Evolutionary conservation across 2,113 vertebrate genomes (phyloP), one percentile per base, ranked within the genome.

Genomic region (Brachypodius melanocephalos): DNA sequence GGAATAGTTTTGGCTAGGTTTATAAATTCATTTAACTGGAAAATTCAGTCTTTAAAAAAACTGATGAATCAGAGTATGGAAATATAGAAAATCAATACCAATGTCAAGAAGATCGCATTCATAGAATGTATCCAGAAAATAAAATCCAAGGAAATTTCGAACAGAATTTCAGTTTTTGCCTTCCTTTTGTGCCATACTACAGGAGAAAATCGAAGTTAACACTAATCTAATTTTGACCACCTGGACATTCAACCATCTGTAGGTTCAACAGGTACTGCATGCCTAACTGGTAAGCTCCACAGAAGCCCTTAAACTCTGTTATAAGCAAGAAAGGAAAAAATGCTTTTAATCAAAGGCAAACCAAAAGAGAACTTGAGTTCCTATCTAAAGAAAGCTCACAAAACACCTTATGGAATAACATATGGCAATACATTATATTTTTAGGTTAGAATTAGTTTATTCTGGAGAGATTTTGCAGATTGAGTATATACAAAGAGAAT

Each of bases 141-240:
- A 86, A 92, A 90, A 92, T 61, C 19, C 66, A 94, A 73, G 36
- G 29, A 73, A 75, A 91, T 88, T 68, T 89, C 75, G 52, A 89
- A 88, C 0, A 93, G 49, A 75, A 68, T 65, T 48, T 65, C 91
- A 76, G 57, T 29, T 72, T 85, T 84, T 0, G 0, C 65, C 49
- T 92, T 85, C 86, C 69, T 71, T 95, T 81, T 0, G 0, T 82
- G 45, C 12, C 54, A 69, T 46, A 54, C 43, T 63, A 72, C 3
- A 75, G 58, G 26, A 95, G 40, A 74, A 92, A 87, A 89, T 1
- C 63, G 17, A 93, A 80, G 36, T 67, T 84, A 89, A 77, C 43
- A 68, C 21, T 25, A 69, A 65, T 57, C 49, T 82, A 9, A 83
- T 34, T 90, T 71, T 38, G 54, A 89, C 34, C 19, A 89, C 17